phyloP scores from a whole-genome alignment of 2,797 vertebrate genomes.

The Melanotaenia parkinsoni region DNA sequence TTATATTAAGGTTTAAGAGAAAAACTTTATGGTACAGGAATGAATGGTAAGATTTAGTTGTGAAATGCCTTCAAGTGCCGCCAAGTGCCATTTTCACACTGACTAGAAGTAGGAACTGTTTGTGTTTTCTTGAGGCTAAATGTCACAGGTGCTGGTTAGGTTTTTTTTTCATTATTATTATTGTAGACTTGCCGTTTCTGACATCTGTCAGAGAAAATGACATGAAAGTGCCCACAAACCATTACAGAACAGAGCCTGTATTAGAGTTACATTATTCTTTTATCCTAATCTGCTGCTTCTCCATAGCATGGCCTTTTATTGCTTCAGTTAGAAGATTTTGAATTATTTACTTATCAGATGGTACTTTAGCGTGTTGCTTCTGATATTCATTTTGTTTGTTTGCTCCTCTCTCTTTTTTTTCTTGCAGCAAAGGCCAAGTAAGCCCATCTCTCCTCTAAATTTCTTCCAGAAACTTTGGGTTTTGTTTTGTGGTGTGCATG shows the following conservation, averaged over 20 bases:
- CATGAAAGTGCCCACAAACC: constrained; percentile 32
- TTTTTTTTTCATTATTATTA: constrained; percentile 27
- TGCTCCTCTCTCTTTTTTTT: constrained; percentile 60
- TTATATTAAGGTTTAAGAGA: constrained; percentile 18
- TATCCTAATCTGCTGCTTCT: constrained; percentile 28
- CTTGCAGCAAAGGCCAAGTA: constrained; percentile 79
- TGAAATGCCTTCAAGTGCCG: constrained; percentile 55
- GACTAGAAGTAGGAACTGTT: constrained; percentile 19
- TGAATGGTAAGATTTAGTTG: constrained; percentile 17
- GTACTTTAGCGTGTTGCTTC: constrained; percentile 22
- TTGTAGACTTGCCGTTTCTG: constrained; percentile 36
- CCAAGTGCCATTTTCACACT: constrained; percentile 55
- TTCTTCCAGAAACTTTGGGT: constrained; percentile 71
- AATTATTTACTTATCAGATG: neutral
- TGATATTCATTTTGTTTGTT: constrained; percentile 50
- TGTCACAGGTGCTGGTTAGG: constrained; percentile 4
- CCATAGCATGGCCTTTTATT: constrained; percentile 47
- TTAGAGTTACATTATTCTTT: constrained; percentile 9
- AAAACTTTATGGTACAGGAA: constrained; percentile 38
- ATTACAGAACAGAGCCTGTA: constrained; percentile 10
- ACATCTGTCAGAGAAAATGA: constrained; percentile 13
- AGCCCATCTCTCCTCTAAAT: constrained; percentile 68
- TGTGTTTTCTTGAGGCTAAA: constrained; percentile 14
- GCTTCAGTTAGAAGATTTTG: constrained; percentile 28
- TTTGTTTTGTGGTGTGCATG: constrained; percentile 84